Conservation (phyloP, 2,113 vertebrate genomes). For the zebrafish (Danio rerio) region DNA sequence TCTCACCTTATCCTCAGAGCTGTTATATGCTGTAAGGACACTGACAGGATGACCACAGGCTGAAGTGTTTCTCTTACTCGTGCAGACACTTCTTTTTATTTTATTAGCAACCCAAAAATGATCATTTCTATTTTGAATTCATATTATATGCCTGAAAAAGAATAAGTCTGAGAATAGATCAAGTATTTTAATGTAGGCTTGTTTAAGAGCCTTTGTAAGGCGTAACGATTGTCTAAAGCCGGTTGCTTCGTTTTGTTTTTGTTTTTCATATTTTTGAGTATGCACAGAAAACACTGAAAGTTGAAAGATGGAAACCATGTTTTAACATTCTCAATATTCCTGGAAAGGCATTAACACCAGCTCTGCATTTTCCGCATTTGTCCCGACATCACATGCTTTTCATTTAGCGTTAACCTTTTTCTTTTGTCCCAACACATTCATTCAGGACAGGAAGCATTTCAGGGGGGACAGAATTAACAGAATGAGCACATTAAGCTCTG, state of each 20-base stretch:
- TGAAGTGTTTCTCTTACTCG: slow-evolving; percentile 3
- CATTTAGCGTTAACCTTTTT: slow-evolving; percentile 63
- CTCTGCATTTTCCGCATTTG: slow-evolving; percentile 55
- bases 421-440: slow-evolving; percentile 55
- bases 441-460: slow-evolving; percentile 47
- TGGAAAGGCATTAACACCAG: slow-evolving; percentile 60
- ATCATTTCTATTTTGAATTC: not conserved
- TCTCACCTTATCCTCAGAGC: slow-evolving; percentile 47
- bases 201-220: not conserved
- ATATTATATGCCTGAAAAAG: not conserved
- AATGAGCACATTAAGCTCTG: slow-evolving; percentile 50
- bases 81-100: slow-evolving; percentile 1
- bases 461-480: slow-evolving; percentile 36
- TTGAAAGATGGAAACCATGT: not conserved
- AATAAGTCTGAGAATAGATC: not conserved
- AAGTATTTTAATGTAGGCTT: not conserved
- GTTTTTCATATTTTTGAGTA: not conserved
- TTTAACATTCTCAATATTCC: slow-evolving; percentile 50
- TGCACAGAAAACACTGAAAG: not conserved
- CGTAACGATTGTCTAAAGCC: not conserved
- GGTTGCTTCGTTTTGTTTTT: not conserved
- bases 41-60: slow-evolving; percentile 41
- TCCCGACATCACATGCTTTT: slow-evolving; percentile 58
- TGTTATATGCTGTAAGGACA: slow-evolving; percentile 8
- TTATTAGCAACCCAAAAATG: slow-evolving; percentile 4